Percentiles rank a stretch among this genome's conserved stretches.
phyloP scores from a whole-genome alignment of 2,888 invertebrate species.

The Ferdinandea cuprea region DNA sequence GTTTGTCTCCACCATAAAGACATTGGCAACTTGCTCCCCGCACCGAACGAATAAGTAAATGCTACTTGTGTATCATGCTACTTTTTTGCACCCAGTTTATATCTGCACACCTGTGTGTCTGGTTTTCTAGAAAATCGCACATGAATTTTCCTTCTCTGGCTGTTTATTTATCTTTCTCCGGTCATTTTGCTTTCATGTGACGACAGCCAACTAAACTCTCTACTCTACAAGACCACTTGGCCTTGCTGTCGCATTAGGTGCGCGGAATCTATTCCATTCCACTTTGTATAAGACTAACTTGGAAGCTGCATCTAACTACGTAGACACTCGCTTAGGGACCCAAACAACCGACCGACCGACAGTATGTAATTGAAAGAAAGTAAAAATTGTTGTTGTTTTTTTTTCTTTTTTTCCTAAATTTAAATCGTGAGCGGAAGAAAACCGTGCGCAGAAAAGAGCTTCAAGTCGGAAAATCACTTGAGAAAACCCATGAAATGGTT shows the following conservation, averaged over 20 bases:
- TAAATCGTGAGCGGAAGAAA: conserved; percentile 48
- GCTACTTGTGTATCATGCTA: conserved; percentile 22
- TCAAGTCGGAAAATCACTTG: conserved; percentile 9
- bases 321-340: too few relatives aligned
- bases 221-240: conserved; percentile 25
- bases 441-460: conserved; percentile 1
- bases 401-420: not conserved
- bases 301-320: not conserved
- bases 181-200: conserved; percentile 58
- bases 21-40: conserved; percentile 13
- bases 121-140: conserved; percentile 35
- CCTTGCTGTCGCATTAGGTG: conserved; percentile 31
- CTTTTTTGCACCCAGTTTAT: conserved; percentile 26
- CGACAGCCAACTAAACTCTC: conserved; percentile 28
- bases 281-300: not conserved
- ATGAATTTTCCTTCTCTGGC: conserved; percentile 27
- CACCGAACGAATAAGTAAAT: conserved; percentile 2
- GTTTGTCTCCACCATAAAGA: conserved; percentile 35
- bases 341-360: too few relatives aligned
- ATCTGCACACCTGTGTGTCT: conserved; percentile 49
- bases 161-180: conserved; percentile 49
- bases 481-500: conserved; percentile 21
- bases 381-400: conserved; percentile 8
- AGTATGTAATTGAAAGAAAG: conserved; percentile 30
- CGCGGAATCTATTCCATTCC: not conserved